These are phyloP conservation scores for Helogale parvula DNA, from an alignment of 2,113 vertebrate species.

Conservation along the genomic window DNA sequence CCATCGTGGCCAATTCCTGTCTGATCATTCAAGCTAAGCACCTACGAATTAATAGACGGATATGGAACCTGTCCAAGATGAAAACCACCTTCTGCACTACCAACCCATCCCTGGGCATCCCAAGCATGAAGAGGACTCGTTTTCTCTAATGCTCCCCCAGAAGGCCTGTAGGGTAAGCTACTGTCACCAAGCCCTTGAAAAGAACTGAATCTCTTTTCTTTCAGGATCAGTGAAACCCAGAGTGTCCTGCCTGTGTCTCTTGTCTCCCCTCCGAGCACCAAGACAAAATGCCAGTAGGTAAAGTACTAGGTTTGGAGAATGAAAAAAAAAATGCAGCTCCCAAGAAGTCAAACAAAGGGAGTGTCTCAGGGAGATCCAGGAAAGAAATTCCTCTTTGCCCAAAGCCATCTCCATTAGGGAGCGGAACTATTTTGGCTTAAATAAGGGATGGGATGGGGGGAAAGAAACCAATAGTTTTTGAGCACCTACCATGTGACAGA, in stretches of 20 bases:
- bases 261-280: constrained; percentile 30
- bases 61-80: constrained; percentile 50
- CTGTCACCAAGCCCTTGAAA: background rate
- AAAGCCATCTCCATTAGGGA: background rate
- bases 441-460: background rate
- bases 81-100: constrained; percentile 41
- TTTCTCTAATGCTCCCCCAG: background rate
- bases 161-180: background rate
- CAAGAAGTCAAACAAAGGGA: background rate
- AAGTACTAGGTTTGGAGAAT: constrained; percentile 2
- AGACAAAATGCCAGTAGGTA: constrained; percentile 16
- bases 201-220: constrained; percentile 42
- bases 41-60: constrained; percentile 50
- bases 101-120: background rate
- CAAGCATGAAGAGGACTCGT: background rate
- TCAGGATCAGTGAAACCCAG: constrained; percentile 23
- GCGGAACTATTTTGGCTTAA: constrained; percentile 11
- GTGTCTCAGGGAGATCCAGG: background rate
- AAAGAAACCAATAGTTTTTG: background rate
- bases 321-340: background rate
- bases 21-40: constrained; percentile 42
- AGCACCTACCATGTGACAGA: background rate
- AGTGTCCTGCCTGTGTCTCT: background rate
- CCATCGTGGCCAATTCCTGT: constrained; percentile 35
- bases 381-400: background rate